Evolutionary conservation across 2,113 vertebrate species (phyloP).

Genomic region (Callospermophilus lateralis): DNA sequence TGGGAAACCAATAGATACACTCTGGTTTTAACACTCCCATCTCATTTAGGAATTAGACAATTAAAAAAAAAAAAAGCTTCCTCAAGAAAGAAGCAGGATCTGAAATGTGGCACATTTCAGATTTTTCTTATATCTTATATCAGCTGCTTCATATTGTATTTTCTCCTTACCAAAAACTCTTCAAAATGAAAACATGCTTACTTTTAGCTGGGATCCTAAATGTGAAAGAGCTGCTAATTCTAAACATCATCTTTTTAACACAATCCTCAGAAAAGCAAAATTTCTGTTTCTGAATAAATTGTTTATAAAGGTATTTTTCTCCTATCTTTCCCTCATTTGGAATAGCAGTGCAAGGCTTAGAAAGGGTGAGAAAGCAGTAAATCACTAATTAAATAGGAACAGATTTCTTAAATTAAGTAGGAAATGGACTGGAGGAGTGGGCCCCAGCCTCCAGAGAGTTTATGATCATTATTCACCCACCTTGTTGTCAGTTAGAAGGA

Average conservation of each 20-base stretch:
- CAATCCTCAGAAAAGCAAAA: constrained; percentile 43
- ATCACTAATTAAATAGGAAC: background rate
- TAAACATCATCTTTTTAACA: constrained; percentile 29
- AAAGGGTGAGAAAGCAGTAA: background rate
- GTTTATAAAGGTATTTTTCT: constrained; percentile 16
- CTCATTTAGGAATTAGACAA: constrained; percentile 40
- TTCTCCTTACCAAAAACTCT: background rate
- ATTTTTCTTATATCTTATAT: background rate
- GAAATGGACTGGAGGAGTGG: background rate
- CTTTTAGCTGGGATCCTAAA: constrained; percentile 38
- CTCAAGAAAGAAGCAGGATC: background rate
- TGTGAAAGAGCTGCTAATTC: constrained; percentile 47
- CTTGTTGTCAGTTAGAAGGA: background rate
- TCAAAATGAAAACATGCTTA: constrained; percentile 42
- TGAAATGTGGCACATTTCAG: background rate
- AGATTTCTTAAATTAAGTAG: constrained; percentile 22
- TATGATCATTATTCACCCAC: background rate
- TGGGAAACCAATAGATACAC: background rate
- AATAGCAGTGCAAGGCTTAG: background rate
- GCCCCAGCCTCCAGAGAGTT: background rate
- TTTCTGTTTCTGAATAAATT: constrained; percentile 24
- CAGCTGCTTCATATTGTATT: background rate
- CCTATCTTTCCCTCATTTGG: background rate
- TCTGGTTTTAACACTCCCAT: background rate
- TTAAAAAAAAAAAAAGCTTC: background rate